Evolutionary conservation across 2,113 vertebrate species (phyloP), one percentile per base, ranked within the genome.

Genomic region (Setophaga coronata): DNA sequence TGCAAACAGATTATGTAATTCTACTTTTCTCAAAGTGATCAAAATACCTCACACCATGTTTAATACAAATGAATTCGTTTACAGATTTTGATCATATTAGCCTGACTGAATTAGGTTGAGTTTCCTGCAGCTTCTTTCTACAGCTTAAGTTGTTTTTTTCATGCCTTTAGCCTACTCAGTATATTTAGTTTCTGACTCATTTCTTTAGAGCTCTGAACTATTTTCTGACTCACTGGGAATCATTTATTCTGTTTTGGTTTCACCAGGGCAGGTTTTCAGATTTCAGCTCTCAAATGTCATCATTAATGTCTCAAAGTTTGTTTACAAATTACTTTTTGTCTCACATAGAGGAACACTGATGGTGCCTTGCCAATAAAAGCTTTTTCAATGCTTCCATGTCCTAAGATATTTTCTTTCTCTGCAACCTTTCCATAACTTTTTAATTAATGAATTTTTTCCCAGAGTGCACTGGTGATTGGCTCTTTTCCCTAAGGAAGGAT

Each of bases 101-200:
- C 82, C 60, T 97, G 97, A 97, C 90, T 94, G 94, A 97, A 97
- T 93, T 65, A 82, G 95, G 96, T 33, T 96, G 93, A 90, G 58
- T 77, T 77, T 82, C 76, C 82, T 93, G 72, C 89, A 95, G 93
- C 76, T 96, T 88, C 82, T 94, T 92, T 97, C 89, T 96, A 71
- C 67, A 72, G 84, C 58, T 94, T 29, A 66, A 92, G 78, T 91
- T 25, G 16, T 56, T 92, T 83, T 84, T 90, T 96, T 87, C 62
- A 74, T 96, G 83, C 61, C 69, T 96, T 87, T 93, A 93, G 48
- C 85, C 83, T 97, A 86, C 71, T 97, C 89, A 70, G 34, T 98
- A 96, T 98, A 97, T 98, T 98, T 98, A 96, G 96, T 96, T 97
- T 97, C 96, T 98, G 98, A 98, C 90, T 98, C 97, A 98, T 95